phyloP scores from a whole-genome alignment of 2,888 invertebrate genomes.

The Odontothrips loti region DNA sequence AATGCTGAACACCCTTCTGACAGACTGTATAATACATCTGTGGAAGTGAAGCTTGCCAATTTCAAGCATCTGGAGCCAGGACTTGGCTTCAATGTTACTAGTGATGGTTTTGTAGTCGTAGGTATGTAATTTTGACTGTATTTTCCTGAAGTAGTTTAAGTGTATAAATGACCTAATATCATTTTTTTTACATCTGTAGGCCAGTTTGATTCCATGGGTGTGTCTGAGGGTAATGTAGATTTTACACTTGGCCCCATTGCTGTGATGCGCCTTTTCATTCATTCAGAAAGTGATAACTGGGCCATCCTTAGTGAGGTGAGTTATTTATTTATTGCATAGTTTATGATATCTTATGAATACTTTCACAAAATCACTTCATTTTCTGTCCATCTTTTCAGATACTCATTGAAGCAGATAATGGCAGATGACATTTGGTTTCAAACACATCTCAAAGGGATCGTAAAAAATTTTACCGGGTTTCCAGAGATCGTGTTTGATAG shows the following conservation, averaged over 20 bases:
- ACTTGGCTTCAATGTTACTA: constrained; percentile 52
- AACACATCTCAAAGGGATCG: not conserved
- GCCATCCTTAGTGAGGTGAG: constrained; percentile 85
- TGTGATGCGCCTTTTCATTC: constrained; percentile 71
- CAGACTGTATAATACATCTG: constrained; percentile 78
- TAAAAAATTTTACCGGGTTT: not conserved
- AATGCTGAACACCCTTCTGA: constrained; percentile 86
- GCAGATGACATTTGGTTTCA: constrained; percentile 16
- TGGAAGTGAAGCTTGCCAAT: constrained; percentile 65
- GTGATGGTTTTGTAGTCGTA: constrained; percentile 65
- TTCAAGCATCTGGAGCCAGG: constrained; percentile 33
- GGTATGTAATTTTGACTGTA: constrained; percentile 51
- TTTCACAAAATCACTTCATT: too few species aligned
- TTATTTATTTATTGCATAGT: constrained; percentile 21
- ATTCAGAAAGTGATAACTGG: constrained; percentile 80
- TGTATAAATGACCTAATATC: not conserved
- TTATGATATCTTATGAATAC: too few species aligned
- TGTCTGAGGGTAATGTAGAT: constrained; percentile 69
- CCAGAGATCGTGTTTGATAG: constrained; percentile 1
- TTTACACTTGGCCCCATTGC: constrained; percentile 63
- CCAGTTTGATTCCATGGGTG: constrained; percentile 73
- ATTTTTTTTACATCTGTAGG: constrained; percentile 47
- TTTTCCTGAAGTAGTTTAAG: too few species aligned
- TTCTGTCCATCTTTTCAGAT: constrained; percentile 6
- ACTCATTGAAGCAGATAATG: constrained; percentile 6